These are phyloP conservation scores for Lasioglossum morio DNA, from an alignment of 2,888 invertebrate genomes.

Conservation along the genomic window DNA sequence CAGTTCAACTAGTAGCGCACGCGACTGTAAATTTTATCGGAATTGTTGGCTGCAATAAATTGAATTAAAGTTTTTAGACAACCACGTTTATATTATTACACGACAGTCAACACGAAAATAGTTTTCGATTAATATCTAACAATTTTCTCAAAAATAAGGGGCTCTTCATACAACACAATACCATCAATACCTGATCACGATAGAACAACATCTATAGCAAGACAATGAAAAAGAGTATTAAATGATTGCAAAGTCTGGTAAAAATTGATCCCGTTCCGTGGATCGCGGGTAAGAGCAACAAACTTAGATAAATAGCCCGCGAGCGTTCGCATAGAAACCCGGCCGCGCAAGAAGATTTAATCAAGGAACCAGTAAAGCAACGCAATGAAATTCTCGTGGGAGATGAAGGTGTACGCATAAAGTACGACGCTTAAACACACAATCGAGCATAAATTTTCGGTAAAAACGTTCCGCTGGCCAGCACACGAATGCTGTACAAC, in stretches of 20 bases:
- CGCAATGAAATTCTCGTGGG: conserved; percentile 11
- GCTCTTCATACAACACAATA: not conserved
- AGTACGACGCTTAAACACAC: conserved; percentile 7
- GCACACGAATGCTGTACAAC: not conserved
- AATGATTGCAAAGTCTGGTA: not conserved
- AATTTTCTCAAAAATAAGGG: not conserved
- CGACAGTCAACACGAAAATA: no score
- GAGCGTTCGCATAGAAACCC: not conserved
- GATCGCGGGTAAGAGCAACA: not conserved
- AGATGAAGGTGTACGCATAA: not conserved
- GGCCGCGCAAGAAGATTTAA: conserved; percentile 32
- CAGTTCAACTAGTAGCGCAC: not conserved
- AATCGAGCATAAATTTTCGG: conserved; percentile 22
- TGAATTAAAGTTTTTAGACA: no score
- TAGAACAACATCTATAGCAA: not conserved
- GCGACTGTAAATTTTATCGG: not conserved
- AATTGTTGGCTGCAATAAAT: not conserved
- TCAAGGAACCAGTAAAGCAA: conserved; percentile 22
- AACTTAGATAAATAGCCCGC: not conserved
- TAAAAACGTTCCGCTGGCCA: not conserved
- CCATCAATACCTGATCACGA: not conserved
- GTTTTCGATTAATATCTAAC: no score
- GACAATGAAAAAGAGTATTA: not conserved
- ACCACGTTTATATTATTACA: no score
- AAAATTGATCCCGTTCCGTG: not conserved